Percentiles rank a stretch among this genome's conserved stretches.
Conservation (phyloP, 2,888 invertebrate genomes). For the Venustoraphidia nigricollis region DNA sequence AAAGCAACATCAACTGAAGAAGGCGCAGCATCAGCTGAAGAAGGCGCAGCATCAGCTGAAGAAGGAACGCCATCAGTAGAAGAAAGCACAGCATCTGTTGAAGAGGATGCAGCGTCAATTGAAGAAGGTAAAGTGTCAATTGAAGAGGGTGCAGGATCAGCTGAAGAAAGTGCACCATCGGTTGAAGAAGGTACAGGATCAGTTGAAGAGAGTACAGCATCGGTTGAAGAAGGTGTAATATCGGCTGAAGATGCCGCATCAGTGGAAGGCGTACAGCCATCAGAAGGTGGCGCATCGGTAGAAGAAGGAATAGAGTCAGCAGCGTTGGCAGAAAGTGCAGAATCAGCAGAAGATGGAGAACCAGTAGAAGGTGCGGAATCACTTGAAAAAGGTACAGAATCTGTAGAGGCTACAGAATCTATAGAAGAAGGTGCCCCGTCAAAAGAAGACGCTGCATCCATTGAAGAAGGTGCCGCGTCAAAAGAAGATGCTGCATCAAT, state of each 20-base stretch:
- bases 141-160: slow-evolving; percentile 20
- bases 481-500: slow-evolving; percentile 8
- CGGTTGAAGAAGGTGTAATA: slow-evolving; percentile 28
- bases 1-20: slow-evolving; percentile 12
- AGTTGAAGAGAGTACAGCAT: slow-evolving; percentile 20
- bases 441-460: slow-evolving; percentile 8
- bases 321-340: slow-evolving; percentile 12
- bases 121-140: slow-evolving; percentile 19
- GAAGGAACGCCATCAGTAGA: slow-evolving; percentile 18
- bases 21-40: slow-evolving; percentile 8
- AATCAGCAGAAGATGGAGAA: slow-evolving; percentile 13
- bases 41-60: slow-evolving; percentile 21
- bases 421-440: slow-evolving; percentile 15
- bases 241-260: slow-evolving; percentile 32
- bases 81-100: slow-evolving; percentile 12
- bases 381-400: slow-evolving; percentile 12
- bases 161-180: slow-evolving; percentile 29
- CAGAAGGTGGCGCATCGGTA: slow-evolving; percentile 12
- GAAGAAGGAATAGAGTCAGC: slow-evolving; percentile 14
- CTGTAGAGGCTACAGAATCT: slow-evolving; percentile 20
- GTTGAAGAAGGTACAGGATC: slow-evolving; percentile 32
- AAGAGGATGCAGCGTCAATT: slow-evolving; percentile 13
- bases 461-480: slow-evolving; percentile 13
- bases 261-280: slow-evolving; percentile 23
- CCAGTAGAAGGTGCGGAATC: slow-evolving; percentile 16